Conservation (phyloP, 2,113 vertebrate species). For the Dipodomys ordii region DNA sequence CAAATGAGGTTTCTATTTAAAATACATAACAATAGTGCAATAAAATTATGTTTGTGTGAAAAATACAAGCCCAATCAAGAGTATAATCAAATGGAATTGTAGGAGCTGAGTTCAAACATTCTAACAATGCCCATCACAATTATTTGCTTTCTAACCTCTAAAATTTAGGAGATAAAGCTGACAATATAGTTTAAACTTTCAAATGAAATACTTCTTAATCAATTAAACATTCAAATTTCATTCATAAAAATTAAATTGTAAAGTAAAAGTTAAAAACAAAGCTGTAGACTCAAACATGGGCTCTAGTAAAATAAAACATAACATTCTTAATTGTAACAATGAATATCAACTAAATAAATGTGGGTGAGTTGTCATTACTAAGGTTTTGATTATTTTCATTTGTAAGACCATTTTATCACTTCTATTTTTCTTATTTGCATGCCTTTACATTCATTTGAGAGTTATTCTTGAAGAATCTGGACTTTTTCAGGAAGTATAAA, state of each 20-base stretch:
- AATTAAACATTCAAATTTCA: neutral
- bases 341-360: neutral
- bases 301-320: neutral
- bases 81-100: neutral
- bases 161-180: neutral
- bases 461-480: too few species aligned
- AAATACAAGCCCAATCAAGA: neutral
- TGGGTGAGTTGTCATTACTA: neutral
- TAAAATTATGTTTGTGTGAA: neutral
- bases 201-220: neutral
- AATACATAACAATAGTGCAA: neutral
- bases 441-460: too few species aligned
- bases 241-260: neutral
- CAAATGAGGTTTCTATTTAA: conserved; percentile 16
- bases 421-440: neutral
- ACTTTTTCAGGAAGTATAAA: too few species aligned
- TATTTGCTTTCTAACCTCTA: neutral
- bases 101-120: neutral
- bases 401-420: neutral
- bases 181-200: neutral
- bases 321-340: neutral
- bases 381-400: neutral
- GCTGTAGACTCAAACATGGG: neutral
- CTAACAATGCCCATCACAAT: neutral
- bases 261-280: neutral